Evolutionary conservation across 2,113 vertebrate genomes (phyloP), one percentile per base, ranked within the genome.

Genomic region (Hiodon tergisus): DNA sequence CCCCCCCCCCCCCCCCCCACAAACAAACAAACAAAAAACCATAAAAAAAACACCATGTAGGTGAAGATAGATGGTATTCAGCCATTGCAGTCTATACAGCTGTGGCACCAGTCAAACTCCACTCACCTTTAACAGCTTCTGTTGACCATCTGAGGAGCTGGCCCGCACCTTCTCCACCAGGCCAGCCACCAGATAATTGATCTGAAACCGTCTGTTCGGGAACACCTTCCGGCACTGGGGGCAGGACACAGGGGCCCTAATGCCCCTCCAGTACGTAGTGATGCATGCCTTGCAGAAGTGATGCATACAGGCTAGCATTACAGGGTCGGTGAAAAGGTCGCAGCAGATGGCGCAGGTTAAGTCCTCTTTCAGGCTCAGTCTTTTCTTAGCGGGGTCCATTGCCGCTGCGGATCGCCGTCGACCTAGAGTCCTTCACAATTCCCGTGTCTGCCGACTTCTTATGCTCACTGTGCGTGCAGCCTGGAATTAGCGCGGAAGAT

Each of bases 291-390:
- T 89, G 84, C 95, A 96, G 85, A 94, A 95, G 84, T 94, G 94
- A 82, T 96, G 94, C 93, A 95, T 93, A 71, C 94, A 96, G 57
- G 86, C 89, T 81, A 95, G 78, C 93, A 95, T 94, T 78, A 96
- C 92, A 0, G 94, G 94, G 54, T 95, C 90, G 0, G 63, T 79
- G 84, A 95, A 94, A 16, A 96, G 86, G 66, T 96, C 93, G 3
- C 74, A 94, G 87, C 94, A 95, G 67, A 95, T 94, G 76, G 90
- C 89, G 68, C 94, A 96, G 0, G 93, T 95, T 83, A 95, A 85
- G 81, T 95, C 94, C 76, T 95, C 94, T 59, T 83, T 84, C 76
- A 95, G 85, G 81, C 86, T 93, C 9, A 51, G 76, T 70, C 60
- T 70, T 68, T 59, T 76, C 69, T 72, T 85, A 73, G 74, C 74